Evolutionary conservation across 1,140 invertebrate species (phyloP), one percentile per base, ranked within the genome.

Genomic region (Druon quercuslanigerum): DNA sequence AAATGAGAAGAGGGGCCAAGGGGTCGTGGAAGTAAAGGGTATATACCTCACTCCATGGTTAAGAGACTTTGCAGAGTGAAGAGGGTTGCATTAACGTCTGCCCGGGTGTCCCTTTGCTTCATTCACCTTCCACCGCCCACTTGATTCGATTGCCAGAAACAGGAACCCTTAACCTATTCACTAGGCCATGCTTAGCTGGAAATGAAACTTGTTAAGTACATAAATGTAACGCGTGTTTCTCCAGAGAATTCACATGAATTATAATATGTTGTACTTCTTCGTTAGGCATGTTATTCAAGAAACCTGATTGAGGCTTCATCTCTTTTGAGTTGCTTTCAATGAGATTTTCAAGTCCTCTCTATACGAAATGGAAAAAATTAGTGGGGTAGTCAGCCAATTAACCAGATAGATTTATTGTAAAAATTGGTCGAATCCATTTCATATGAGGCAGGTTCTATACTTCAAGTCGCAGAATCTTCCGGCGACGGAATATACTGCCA

Each of bases 61-160:
- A 51, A 75, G 73, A 75, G 73, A 78, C 76, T 81, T 33, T 16
- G 20, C 40, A 20, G 51, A 70, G 1, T 76, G 77, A 81, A 81
- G 73, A 40, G 66, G 72, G 52, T 66, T 74, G 81, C 75, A 79
- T 79, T 82, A 82, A 71, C 76, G 78, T 80, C 80, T 82, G 72
- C 57, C 57, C 60, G 50, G 76, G 46, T 80, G 76, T 73, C 75
- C 79, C 77, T 57, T 74, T 57, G 25, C 74, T 75, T 66, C 50
- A 57, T 75, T 70, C 74, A 66, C 20, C 25, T 51, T 75, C 25
- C 19, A 70, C 46, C 77, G 81, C 50, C 81, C 79, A 79, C 83
- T 84, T 84, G 73, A 84, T 82, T 84, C 77, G 79, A 84, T 84
- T 84, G 81, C 75, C 79, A 80, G 80, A 82, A 82, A 82, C 75